Base-by-base conservation (phyloP, 2,888 invertebrate genomes). In the Pterostichus niger region DNA sequence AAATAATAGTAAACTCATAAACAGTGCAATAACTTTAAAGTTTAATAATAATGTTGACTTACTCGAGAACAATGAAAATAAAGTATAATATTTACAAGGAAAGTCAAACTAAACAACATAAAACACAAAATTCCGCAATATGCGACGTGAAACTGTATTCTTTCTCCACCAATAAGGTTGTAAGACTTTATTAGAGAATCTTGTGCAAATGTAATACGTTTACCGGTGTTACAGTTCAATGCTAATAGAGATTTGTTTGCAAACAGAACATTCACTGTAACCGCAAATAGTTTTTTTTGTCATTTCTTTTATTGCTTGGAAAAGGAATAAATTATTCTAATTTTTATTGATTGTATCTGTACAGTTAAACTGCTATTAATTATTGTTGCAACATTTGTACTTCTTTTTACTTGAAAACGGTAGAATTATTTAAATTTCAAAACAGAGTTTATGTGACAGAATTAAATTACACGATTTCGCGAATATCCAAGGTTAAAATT, bases 221-320 rank as follows among this genome's bases (percentile, higher is more conserved):
- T 6, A 13, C 9, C n/a, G n/a, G 52, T 52, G 56, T 31, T 56
- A 56, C 56, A 56, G 15, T 17, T 56, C 17, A 56, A 13, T 56
- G 56, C 17, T 2, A 6, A 56, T 56, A 56, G 56, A 56, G 17
- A 15, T 54, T 54, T 54, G 15, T 54, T 54, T 54, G 54, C 46
- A 4, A 46, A 46, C 13, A 54, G 10, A n/a, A 56, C 56, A 56
- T 56, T 56, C 56, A 56, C 17, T 56, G 56, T 56, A 56, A 56
- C 56, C 56, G 17, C 56, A 56, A 56, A 17, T 9, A 9, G 4
- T 17, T 10, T 40, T 6, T 40, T 40, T 40, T 40, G 40, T 40
- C 6, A 9, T 40, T 1, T 40, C 40, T 17, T 56, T 56, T 56
- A 13, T 56, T 17, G 17, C 7, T 9, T 56, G n/a, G 17, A 17